Evolutionary conservation across 2,888 invertebrate species (phyloP).

Genomic region (Liodrosophila aerea): DNA sequence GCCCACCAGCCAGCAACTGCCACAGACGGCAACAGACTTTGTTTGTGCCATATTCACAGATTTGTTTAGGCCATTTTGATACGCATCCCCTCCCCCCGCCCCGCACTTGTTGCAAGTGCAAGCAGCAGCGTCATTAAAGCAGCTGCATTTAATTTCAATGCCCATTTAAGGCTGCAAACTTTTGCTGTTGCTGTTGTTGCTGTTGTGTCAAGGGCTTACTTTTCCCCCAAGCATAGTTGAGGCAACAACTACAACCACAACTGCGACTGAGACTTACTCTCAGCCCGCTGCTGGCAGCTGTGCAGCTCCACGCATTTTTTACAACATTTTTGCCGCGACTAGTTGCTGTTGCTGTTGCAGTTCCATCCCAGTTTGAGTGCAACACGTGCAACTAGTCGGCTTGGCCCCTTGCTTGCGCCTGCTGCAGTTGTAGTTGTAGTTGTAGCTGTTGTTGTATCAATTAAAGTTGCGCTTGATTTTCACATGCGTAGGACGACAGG

Average conservation of each 20-base stretch:
- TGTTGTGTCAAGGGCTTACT: constrained; percentile 60
- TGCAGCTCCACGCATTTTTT: constrained; percentile 66
- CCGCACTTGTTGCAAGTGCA: constrained; percentile 34
- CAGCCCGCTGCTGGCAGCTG: constrained; percentile 57
- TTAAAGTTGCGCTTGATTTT: constrained; percentile 74
- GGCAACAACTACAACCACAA: no score
- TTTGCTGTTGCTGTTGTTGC: constrained; percentile 24
- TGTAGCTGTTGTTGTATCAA: constrained; percentile 67
- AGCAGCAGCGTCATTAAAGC: constrained; percentile 64
- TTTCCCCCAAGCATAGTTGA: constrained; percentile 57
- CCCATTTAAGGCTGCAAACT: constrained; percentile 67
- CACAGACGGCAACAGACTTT: constrained; percentile 25
- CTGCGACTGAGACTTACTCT: constrained; percentile 22
- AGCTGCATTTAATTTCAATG: constrained; percentile 76
- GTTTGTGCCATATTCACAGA: constrained; percentile 65
- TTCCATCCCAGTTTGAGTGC: constrained; percentile 15
- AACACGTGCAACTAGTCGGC: constrained; percentile 58
- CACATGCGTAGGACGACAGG: constrained; percentile 76
- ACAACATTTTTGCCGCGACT: constrained; percentile 74
- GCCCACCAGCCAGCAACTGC: constrained; percentile 12
- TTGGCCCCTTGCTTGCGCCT: constrained; percentile 34
- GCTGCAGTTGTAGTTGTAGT: constrained; percentile 28
- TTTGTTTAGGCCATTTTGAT: constrained; percentile 63
- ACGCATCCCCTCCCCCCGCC: constrained; percentile 25
- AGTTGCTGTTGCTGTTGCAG: constrained; percentile 31